These are phyloP conservation scores for Leucoraja ocellata DNA, from an alignment of 2,797 vertebrate species.

Conservation along the genomic window DNA sequence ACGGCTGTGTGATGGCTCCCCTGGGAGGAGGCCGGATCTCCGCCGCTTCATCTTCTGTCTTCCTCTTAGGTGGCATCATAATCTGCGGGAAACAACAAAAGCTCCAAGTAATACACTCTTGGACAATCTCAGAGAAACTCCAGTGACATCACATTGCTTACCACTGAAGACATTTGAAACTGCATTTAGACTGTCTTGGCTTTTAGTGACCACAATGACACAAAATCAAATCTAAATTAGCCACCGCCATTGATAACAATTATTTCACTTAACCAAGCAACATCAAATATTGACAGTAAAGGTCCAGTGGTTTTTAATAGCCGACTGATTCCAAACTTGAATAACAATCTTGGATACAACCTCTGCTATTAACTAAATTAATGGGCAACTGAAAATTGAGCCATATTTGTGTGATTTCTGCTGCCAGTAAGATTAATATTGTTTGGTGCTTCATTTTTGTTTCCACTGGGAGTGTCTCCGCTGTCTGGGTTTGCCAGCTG, in stretches of 20 bases:
- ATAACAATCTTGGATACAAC: neutral
- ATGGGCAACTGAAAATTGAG: neutral
- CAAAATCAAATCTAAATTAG: neutral
- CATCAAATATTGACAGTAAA: neutral
- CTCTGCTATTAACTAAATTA: neutral
- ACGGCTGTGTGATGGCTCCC: conserved; percentile 69
- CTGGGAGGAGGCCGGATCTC: conserved; percentile 61
- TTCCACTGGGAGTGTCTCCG: neutral
- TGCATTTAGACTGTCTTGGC: neutral
- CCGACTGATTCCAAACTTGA: neutral
- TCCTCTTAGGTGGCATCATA: conserved; percentile 68
- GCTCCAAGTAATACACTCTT: neutral
- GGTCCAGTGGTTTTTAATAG: neutral
- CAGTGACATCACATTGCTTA: neutral
- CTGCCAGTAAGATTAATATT: neutral
- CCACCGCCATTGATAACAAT: neutral
- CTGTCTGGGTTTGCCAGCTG: neutral
- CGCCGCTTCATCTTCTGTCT: conserved; percentile 66
- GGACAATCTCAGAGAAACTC: neutral
- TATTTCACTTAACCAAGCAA: no score
- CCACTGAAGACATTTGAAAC: neutral
- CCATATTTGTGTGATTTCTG: neutral
- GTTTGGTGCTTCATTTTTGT: neutral
- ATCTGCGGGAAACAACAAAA: conserved; percentile 11
- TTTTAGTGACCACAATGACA: neutral